These are phyloP conservation scores for Parazoanthus atlanticus DNA, from an alignment of 92 coral and sea anemone genomes.

Conservation along the genomic window DNA sequence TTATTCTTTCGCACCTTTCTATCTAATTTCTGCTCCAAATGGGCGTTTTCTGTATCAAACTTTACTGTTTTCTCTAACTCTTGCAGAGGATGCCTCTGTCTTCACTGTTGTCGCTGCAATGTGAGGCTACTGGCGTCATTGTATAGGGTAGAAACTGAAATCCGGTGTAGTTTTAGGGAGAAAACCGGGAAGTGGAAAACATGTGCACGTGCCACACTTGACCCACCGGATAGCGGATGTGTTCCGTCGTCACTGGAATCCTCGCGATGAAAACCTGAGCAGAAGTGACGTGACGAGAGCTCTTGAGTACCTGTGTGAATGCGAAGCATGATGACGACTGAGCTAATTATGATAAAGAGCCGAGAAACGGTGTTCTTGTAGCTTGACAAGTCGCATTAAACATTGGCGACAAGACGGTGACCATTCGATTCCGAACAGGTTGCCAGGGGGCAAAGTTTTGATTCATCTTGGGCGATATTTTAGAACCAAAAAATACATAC, in stretches of 20 bases:
- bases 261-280: background rate
- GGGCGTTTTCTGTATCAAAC: no score
- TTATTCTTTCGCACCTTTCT: no score
- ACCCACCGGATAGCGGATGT: conserved; percentile 19
- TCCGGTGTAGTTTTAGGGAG: background rate
- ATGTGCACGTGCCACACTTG: background rate
- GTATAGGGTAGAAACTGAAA: background rate
- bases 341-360: background rate
- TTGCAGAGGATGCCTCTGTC: no score
- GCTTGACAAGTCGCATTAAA: conserved; percentile 2
- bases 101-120: no score
- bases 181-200: background rate
- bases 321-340: background rate
- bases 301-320: background rate
- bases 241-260: background rate
- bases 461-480: background rate
- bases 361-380: background rate
- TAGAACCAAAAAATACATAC: background rate
- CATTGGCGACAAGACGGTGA: conserved; percentile 10
- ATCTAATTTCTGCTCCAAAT: no score
- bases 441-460: background rate
- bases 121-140: no score
- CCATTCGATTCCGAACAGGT: background rate
- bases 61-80: no score
- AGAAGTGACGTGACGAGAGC: conserved; percentile 19